Percentiles rank a stretch among this genome's conserved stretches.
Conservation (phyloP, 92 coral and sea anemone genomes). For the Epizoanthus rinbou region DNA sequence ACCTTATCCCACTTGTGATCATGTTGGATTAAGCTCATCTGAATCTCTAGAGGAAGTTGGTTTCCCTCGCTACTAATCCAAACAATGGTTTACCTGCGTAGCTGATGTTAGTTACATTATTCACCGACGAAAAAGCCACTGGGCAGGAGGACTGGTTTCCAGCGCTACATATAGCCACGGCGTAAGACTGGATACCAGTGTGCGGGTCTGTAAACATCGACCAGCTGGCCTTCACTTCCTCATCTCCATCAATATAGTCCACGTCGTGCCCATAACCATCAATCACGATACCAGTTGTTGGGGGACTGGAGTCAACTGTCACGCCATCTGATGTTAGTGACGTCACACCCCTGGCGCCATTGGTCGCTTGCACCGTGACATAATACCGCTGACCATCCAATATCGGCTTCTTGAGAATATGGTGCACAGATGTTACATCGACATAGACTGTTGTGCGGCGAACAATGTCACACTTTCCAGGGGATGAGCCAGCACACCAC, state of each 20-base stretch:
- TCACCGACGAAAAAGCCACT: constrained; percentile 53
- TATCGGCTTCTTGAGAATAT: constrained; percentile 56
- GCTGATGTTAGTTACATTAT: constrained; percentile 59
- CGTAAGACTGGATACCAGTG: constrained; percentile 72
- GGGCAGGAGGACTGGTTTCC: constrained; percentile 63
- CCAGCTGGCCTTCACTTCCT: constrained; percentile 70
- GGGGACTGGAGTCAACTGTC: constrained; percentile 71
- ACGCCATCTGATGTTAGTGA: constrained; percentile 79
- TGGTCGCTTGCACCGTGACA: constrained; percentile 71
- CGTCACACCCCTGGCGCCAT: constrained; percentile 79
- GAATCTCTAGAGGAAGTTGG: too few relatives aligned
- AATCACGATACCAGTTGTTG: constrained; percentile 63
- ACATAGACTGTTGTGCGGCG: constrained; percentile 35
- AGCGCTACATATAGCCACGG: constrained; percentile 78
- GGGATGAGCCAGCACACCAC: constrained; percentile 77
- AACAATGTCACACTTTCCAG: constrained; percentile 65
- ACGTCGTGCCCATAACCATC: constrained; percentile 64
- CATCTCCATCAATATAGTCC: constrained; percentile 65
- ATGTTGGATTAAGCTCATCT: too few relatives aligned
- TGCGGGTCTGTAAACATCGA: constrained; percentile 65
- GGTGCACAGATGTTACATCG: constrained; percentile 42
- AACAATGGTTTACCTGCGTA: constrained; percentile 57
- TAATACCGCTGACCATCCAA: constrained; percentile 68
- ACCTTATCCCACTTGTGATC: too few relatives aligned
- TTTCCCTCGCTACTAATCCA: too few relatives aligned